phyloP scores from a whole-genome alignment of 2,888 invertebrate species.

The Euplexia lucipara region DNA sequence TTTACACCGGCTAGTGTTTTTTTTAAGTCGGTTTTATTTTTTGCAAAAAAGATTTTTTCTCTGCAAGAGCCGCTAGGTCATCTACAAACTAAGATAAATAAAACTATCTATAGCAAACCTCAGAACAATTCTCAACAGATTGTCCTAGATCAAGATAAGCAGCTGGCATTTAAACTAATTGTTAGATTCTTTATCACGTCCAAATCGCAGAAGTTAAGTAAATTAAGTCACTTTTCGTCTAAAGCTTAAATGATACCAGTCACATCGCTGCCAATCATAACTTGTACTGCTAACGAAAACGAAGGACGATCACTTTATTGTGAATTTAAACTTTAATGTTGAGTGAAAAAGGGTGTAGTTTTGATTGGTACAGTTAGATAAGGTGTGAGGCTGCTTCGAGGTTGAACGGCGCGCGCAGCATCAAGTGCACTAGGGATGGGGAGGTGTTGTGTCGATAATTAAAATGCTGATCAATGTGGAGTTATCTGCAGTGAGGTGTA shows the following conservation, averaged over 20 bases:
- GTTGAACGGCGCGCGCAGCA: conserved; percentile 84
- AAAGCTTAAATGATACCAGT: conserved; percentile 43
- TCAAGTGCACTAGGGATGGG: conserved; percentile 74
- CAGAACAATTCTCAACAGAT: conserved; percentile 7
- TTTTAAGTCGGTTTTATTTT: too few relatives aligned
- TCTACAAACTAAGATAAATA: not conserved
- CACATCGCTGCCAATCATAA: conserved; percentile 70
- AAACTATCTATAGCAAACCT: not conserved
- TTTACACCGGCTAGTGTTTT: too few relatives aligned
- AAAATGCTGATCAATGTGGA: not conserved
- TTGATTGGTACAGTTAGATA: conserved; percentile 72
- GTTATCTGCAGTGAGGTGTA: not conserved
- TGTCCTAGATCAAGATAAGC: conserved; percentile 16
- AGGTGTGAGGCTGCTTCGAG: conserved; percentile 76
- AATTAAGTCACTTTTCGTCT: conserved; percentile 30
- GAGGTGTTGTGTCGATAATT: conserved; percentile 52
- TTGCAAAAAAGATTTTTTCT: too few relatives aligned
- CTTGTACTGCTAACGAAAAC: conserved; percentile 69
- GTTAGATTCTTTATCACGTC: conserved; percentile 21
- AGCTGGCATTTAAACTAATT: conserved; percentile 35
- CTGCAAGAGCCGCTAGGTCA: too few relatives aligned
- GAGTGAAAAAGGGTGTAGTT: conserved; percentile 63
- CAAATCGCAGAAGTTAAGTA: conserved; percentile 34
- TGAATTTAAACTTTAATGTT: conserved; percentile 61
- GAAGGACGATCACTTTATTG: conserved; percentile 50